Base-by-base conservation (phyloP, 2,888 invertebrate species). In the Cryptosula pallasiana region DNA sequence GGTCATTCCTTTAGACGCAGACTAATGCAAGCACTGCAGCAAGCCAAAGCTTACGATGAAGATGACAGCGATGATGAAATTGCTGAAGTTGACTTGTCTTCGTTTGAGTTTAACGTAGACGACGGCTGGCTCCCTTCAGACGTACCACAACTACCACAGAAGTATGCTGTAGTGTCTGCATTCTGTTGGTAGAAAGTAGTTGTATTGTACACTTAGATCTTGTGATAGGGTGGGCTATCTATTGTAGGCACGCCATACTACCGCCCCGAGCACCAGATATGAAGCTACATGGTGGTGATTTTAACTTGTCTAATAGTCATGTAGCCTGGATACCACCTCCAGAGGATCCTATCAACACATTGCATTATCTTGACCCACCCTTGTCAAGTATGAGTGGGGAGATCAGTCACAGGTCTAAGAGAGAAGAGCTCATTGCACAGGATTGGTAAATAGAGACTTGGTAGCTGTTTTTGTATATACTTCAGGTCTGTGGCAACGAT, bases 61-160 rank as follows among this genome's bases (percentile, higher is more conserved):
- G 75, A 75, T 23, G 77, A 78, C 3, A 77, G 78, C 35, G 76
- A 76, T 25, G 63, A 63, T 2, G 63, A 63, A 2, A 77, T 78
- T 35, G 77, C 77, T 27, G 78, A 78, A 54, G 27, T 63, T 13
- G 63, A 63, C 29, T n/a, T 63, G 29, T 63, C 63, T 23, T 9
- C 63, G 2, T 63, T 63, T 63, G 63, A 63, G 35, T 74, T 79
- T 71, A 75, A 76, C 69, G 70, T 82, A 27, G 81, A 81, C 13
- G 75, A 77, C 55, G 81, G 79, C 9, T 81, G 81, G 82, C 76
- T 76, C 63, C 81, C 81, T 63, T 77, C 81, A 35, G 78, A 77
- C 9, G 79, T 79, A 3, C 81, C 82, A 1, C 79, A 80, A 69
- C 74, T 82, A 34, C 82, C 82, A 54, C 71, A 74, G 35, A 78